A percentile compares a stretch with the other conserved stretches of the same genome.
phyloP scores from a whole-genome alignment of 2,113 vertebrate genomes.

The Tychaedon coryphoeus region DNA sequence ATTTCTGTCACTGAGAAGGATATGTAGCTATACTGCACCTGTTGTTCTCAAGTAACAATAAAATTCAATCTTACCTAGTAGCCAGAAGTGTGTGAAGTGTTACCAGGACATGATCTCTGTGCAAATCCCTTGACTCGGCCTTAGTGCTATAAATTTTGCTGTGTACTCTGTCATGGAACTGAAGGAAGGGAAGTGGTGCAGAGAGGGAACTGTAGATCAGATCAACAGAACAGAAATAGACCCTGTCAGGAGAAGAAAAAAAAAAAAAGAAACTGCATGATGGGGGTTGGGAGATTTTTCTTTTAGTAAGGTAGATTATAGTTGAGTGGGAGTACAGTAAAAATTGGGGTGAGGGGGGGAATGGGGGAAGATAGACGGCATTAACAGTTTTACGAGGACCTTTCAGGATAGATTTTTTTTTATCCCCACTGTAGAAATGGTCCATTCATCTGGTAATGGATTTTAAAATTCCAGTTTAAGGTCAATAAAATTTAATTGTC shows the following conservation, averaged over 20 bases:
- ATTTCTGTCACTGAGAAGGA: neutral
- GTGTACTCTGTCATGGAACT: neutral
- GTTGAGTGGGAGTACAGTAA: neutral
- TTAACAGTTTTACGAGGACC: neutral
- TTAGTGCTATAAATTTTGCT: neutral
- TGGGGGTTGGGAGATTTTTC: neutral
- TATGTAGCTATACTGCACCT: neutral
- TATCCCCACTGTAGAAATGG: neutral
- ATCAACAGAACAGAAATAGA: neutral
- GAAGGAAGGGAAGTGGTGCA: neutral
- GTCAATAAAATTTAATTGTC: neutral
- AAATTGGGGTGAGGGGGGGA: neutral
- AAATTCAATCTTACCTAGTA: neutral
- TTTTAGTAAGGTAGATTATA: neutral
- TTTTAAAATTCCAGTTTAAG: neutral
- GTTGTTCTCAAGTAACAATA: neutral
- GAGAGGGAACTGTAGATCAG: neutral
- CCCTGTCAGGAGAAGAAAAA: neutral
- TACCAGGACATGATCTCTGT: neutral
- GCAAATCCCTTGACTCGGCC: neutral
- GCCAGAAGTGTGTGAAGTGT: neutral
- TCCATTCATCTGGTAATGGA: neutral
- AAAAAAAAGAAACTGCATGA: neutral
- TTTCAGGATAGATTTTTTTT: neutral
- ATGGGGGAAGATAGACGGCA: fast-evolving